Evolutionary conservation across 1,140 invertebrate genomes (phyloP), one percentile per base, ranked within the genome.

Genomic region (Leptinotarsa undecemlineata): DNA sequence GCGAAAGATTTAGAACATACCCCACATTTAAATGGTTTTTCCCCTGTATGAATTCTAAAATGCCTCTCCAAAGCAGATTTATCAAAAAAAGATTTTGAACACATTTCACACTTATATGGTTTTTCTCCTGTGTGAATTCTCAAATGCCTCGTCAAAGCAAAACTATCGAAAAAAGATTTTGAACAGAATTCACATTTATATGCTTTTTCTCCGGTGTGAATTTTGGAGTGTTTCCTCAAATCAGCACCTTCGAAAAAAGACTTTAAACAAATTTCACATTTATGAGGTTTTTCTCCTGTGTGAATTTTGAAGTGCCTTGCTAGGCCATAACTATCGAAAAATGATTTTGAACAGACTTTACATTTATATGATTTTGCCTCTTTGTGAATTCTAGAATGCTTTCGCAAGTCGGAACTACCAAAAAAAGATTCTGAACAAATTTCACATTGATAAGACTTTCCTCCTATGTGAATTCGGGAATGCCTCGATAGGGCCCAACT

Each of bases 261-360:
- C 21, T 66, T 66, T 20, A 90, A 90, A 84, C 94, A 94, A 33
- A 93, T 89, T 77, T 90, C 89, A 83, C 91, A 92, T 0, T 66
- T 15, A 57, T 42, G 33, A 57, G n/a, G 15, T 57, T 57, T 57
- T 57, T 57, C 51, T 3, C 51, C 51, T 57, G 15, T 19, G 14
- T 17, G 51, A 17, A 19, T 15, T 17, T 19, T 15, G 51, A 15
- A 57, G n/a, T 19, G n/a, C n/a, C 15, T 15, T 4, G 51, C 15
- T 17, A 15, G 51, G 15, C 15, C 51, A 4, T 57, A 19, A 19
- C 51, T 57, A 15, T 19, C 17, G 51, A 57, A 15, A 19, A 57
- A 57, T 57, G 15, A 17, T 57, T 57, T 57, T 19, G 51, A 57
- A 19, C 51, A 57, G 5, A 57, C 51, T n/a, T 15, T 15, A 57